Evolutionary conservation across 2,113 vertebrate genomes (phyloP).

Genomic region (Pomatorhinus ruficollis): DNA sequence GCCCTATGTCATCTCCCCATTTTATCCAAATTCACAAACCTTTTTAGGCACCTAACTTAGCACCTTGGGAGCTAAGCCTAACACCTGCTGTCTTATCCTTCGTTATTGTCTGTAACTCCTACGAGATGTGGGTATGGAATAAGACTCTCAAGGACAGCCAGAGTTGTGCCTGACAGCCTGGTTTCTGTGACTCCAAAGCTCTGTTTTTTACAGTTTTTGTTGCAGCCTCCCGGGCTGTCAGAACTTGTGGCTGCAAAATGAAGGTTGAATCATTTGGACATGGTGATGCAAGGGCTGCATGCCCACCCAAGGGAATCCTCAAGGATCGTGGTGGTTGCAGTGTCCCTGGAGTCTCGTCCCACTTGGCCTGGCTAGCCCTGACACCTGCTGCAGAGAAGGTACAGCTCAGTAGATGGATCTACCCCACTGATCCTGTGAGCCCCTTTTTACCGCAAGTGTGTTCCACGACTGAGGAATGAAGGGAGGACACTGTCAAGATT

Average conservation of each 20-base stretch:
- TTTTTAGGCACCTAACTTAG: neutral
- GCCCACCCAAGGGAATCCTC: neutral
- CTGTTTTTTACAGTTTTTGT: neutral
- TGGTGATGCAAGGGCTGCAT: rapidly evolving
- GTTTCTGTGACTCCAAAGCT: neutral
- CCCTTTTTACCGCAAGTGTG: no score
- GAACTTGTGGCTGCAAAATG: neutral
- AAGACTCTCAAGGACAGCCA: neutral
- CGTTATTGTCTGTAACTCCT: neutral
- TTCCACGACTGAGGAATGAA: no score
- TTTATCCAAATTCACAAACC: neutral
- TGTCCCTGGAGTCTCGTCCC: no score
- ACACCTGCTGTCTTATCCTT: neutral
- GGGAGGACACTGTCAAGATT: no score
- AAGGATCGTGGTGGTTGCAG: neutral
- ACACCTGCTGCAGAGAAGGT: no score
- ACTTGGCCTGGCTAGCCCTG: no score
- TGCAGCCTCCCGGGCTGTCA: neutral
- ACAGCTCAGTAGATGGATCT: no score
- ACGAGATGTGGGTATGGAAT: neutral
- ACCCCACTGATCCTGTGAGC: no score
- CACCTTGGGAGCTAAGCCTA: neutral
- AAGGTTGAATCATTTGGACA: neutral
- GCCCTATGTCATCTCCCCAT: neutral
- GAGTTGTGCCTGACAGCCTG: neutral